Conservation (phyloP, 2,797 vertebrate species). For the Lacerta agilis region DNA sequence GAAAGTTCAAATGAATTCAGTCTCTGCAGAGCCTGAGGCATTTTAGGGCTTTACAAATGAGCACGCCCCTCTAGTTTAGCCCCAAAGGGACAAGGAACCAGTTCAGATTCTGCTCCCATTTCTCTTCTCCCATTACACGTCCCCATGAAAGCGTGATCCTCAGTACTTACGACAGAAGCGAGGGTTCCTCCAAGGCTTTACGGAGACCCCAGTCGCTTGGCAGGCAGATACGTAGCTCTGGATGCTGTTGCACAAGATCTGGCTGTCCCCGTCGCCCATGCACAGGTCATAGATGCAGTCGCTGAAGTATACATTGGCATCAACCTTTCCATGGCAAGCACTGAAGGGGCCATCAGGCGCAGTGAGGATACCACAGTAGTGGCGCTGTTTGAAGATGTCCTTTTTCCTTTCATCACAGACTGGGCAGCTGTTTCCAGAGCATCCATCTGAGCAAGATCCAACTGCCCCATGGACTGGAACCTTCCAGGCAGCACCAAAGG, state of each 20-base stretch:
- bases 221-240: conserved; percentile 76
- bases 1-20: too few species aligned
- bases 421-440: conserved; percentile 56
- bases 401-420: conserved; percentile 26
- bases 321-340: conserved; percentile 71
- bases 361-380: conserved; percentile 59
- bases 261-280: conserved; percentile 64
- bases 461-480: conserved; percentile 58
- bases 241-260: conserved; percentile 76
- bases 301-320: conserved; percentile 72
- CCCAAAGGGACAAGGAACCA: neutral
- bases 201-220: conserved; percentile 61
- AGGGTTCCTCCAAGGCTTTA: conserved; percentile 75
- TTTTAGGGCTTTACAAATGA: neutral
- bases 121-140: neutral
- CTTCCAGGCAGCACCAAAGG: conserved; percentile 68
- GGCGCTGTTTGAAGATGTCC: conserved; percentile 25
- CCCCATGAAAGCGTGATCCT: neutral
- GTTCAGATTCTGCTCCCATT: neutral
- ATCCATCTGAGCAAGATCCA: conserved; percentile 59
- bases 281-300: conserved; percentile 79
- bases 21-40: neutral
- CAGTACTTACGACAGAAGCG: conserved; percentile 80
- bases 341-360: conserved; percentile 51
- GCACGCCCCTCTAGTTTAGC: neutral